Conservation (phyloP, 2,113 vertebrate species). For the Coregonus clupeaformis region DNA sequence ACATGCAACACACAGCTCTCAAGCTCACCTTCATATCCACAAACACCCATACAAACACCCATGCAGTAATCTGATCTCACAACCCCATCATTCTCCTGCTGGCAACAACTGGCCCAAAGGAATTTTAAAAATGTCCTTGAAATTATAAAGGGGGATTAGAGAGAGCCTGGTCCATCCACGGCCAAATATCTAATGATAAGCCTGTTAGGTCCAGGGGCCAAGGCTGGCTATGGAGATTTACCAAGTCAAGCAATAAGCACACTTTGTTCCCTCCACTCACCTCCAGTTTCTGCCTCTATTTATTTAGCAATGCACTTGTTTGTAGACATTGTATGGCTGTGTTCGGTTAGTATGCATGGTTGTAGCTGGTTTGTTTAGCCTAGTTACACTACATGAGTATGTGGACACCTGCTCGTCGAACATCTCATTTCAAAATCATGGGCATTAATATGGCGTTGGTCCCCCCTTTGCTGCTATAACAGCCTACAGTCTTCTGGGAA, state of each 20-base stretch:
- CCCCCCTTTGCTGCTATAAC: too few relatives aligned
- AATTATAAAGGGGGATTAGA: constrained; percentile 72
- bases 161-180: constrained; percentile 45
- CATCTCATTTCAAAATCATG: too few relatives aligned
- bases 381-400: constrained; percentile 30
- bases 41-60: constrained; percentile 8
- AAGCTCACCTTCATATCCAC: constrained; percentile 4
- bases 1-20: constrained; percentile 5
- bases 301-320: constrained; percentile 51
- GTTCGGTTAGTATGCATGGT: constrained; percentile 58
- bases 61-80: neutral
- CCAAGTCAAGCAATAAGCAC: constrained; percentile 55
- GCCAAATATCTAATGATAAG: constrained; percentile 64
- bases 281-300: constrained; percentile 53
- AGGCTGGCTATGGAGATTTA: constrained; percentile 58
- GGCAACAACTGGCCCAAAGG: constrained; percentile 53
- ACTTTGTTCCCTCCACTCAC: constrained; percentile 62
- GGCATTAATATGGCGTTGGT: too few relatives aligned
- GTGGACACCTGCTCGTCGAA: too few relatives aligned
- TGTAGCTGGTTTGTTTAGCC: constrained; percentile 53
- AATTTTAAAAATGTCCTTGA: constrained; percentile 69
- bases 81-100: constrained; percentile 26
- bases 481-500: too few relatives aligned
- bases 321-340: constrained; percentile 56
- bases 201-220: constrained; percentile 46